Conservation (phyloP, 2,113 vertebrate genomes). For the Perca flavescens region DNA sequence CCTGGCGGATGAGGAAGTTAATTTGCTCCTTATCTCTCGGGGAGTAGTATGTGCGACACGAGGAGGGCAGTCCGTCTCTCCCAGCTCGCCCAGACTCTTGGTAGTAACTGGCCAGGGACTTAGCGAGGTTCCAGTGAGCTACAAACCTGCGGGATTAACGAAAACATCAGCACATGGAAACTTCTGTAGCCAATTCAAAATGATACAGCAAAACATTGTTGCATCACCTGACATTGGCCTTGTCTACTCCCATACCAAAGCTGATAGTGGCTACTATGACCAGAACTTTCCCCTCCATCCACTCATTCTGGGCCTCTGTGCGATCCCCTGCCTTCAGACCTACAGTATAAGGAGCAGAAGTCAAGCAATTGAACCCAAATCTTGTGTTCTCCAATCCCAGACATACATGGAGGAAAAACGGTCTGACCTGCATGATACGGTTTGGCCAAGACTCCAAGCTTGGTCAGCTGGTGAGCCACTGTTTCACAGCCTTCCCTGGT, state of each 20-base stretch:
- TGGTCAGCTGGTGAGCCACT: constrained; percentile 90
- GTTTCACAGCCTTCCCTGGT: constrained; percentile 94
- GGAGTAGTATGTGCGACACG: constrained; percentile 95
- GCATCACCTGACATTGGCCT: constrained; percentile 93
- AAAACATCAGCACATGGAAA: neutral
- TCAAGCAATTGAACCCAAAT: neutral
- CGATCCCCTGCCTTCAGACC: constrained; percentile 92
- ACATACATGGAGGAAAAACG: neutral
- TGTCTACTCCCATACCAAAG: constrained; percentile 99
- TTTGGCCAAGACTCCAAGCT: constrained; percentile 90
- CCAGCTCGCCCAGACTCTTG: constrained; percentile 97
- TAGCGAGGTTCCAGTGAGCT: constrained; percentile 97
- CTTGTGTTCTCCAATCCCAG: neutral
- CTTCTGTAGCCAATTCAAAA: neutral
- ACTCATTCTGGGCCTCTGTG: constrained; percentile 90
- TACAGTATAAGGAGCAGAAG: constrained; percentile 50
- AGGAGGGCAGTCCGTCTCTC: constrained; percentile 92
- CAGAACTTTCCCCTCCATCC: constrained; percentile 94
- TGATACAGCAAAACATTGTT: neutral
- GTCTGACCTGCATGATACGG: constrained; percentile 95
- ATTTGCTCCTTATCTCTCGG: constrained; percentile 90
- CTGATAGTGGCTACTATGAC: constrained; percentile 98
- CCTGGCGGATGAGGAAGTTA: constrained; percentile 92
- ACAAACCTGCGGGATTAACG: constrained; percentile 88
- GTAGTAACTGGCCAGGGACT: constrained; percentile 97